A percentile compares a stretch with the other conserved stretches of the same genome.
Conservation (phyloP, 1,140 invertebrate species). For the Bathynomus jamesi region DNA sequence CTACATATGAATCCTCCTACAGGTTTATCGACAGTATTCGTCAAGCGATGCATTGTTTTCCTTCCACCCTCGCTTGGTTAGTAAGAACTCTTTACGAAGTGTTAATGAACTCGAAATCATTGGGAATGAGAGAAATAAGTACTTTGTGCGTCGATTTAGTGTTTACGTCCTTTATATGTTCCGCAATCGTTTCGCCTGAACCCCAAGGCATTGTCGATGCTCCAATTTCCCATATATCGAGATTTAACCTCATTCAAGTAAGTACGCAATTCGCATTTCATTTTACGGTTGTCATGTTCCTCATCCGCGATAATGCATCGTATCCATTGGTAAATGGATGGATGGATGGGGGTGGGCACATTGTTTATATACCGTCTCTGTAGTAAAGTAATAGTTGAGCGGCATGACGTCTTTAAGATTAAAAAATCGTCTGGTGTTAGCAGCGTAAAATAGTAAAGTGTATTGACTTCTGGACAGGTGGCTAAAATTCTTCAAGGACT, state of each 20-base stretch:
- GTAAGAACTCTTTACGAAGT: conserved; percentile 51
- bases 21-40: conserved; percentile 49
- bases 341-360: no score
- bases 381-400: no score
- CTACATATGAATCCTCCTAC: no score
- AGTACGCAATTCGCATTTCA: no score
- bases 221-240: conserved; percentile 79
- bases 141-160: conserved; percentile 85
- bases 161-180: conserved; percentile 90
- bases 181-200: conserved; percentile 92
- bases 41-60: conserved; percentile 70
- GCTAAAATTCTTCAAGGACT: conserved; percentile 84
- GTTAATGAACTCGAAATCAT: conserved; percentile 43
- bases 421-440: no score
- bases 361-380: no score
- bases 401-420: no score
- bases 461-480: conserved; percentile 44
- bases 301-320: no score
- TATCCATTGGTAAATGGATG: no score
- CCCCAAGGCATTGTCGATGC: conserved; percentile 90
- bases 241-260: conserved; percentile 83
- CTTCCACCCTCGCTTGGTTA: conserved; percentile 57
- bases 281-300: no score
- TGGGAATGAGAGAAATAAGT: conserved; percentile 51
- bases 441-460: no score